Evolutionary conservation across 2,113 vertebrate genomes (phyloP), one percentile per base, ranked within the genome.

Genomic region (Hippocampus abdominalis): DNA sequence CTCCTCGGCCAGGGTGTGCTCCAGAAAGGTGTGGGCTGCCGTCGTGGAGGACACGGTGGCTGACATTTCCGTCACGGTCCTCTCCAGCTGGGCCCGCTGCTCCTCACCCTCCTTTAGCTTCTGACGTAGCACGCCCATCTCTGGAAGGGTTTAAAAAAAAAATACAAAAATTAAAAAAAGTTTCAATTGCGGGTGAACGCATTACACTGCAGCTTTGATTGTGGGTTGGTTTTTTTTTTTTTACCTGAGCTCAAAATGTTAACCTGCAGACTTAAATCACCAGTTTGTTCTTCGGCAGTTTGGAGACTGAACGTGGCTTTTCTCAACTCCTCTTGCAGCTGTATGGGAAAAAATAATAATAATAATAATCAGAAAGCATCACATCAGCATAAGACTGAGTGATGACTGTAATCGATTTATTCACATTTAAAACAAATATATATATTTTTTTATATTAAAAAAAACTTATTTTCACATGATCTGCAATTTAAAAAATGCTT

Each of bases 11-110:
- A 93, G 83, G 4, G 91, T 79, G 63, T 92, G 89, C 78, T 93
- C 90, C 69, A 94, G 78, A 69, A 92, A 93, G 62, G 89, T 64
- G 64, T 92, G 90, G n/a, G 93, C 92, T 1, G 92, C 91, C 57
- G 92, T 63, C 0, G 88, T 85, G 68, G 93, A 92, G n/a, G 89
- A 91, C 60, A 92, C 66, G 0, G 89, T 91, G 15, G 91, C 90
- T 1, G 89, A 92, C 64, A 93, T 84, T 72, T 92, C 88, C 0
- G 89, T 88, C 46, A 82, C 87, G 65, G 86, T 87, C 79, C 85
- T 84, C 78, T 92, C 87, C 53, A 92, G 77, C 71, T 85, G 88
- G 70, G 78, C 75, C 0, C 62, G 79, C 51, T 93, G 90, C 0
- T 89, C 81, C 9, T 92, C 92, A 25, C 76, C 72, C 40, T 89